A percentile compares a stretch with the other conserved stretches of the same genome.
These are phyloP conservation scores for Lasioglossum baleicum DNA, from an alignment of 1,140 invertebrate genomes.

Conservation along the genomic window DNA sequence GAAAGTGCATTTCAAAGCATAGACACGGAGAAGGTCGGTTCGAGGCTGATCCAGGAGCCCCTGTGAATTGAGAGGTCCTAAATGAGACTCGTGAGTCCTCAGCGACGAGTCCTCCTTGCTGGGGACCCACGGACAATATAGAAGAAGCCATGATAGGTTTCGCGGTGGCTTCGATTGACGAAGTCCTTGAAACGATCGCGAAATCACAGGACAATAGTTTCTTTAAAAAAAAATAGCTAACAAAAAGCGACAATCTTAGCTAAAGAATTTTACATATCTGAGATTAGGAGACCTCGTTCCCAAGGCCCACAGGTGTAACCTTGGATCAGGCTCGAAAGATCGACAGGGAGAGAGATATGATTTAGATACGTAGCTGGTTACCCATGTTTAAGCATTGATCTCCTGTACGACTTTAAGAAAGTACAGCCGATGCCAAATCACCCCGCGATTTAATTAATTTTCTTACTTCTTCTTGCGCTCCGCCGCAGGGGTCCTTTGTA, in stretches of 20 bases:
- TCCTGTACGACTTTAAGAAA: slow-evolving; percentile 73
- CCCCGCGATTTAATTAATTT: slow-evolving; percentile 38
- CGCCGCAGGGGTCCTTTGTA: slow-evolving; percentile 15
- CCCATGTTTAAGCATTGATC: slow-evolving; percentile 76
- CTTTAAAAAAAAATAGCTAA: background rate
- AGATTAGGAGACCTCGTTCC: slow-evolving; percentile 14
- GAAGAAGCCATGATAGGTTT: slow-evolving; percentile 3
- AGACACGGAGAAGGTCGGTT: background rate
- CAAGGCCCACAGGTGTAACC: slow-evolving; percentile 17
- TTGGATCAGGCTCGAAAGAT: slow-evolving; percentile 39
- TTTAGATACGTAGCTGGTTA: slow-evolving; percentile 64
- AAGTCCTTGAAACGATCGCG: slow-evolving; percentile 42
- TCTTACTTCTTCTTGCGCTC: slow-evolving; percentile 26
- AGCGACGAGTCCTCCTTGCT: slow-evolving; percentile 21
- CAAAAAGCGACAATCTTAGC: too few species aligned
- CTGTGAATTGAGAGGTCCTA: slow-evolving; percentile 1
- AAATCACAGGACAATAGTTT: slow-evolving; percentile 23
- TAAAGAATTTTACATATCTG: background rate
- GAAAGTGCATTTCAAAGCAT: slow-evolving; percentile 35
- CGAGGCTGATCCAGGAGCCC: slow-evolving; percentile 23
- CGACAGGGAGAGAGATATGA: slow-evolving; percentile 36
- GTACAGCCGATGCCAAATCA: slow-evolving; percentile 78
- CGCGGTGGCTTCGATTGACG: slow-evolving; percentile 35
- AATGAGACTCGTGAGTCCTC: slow-evolving; percentile 16
- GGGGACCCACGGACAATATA: background rate